A percentile compares a stretch with the other conserved stretches of the same genome.
These are phyloP conservation scores for Picathartes gymnocephalus DNA, from an alignment of 2,113 vertebrate genomes.

Conservation along the genomic window DNA sequence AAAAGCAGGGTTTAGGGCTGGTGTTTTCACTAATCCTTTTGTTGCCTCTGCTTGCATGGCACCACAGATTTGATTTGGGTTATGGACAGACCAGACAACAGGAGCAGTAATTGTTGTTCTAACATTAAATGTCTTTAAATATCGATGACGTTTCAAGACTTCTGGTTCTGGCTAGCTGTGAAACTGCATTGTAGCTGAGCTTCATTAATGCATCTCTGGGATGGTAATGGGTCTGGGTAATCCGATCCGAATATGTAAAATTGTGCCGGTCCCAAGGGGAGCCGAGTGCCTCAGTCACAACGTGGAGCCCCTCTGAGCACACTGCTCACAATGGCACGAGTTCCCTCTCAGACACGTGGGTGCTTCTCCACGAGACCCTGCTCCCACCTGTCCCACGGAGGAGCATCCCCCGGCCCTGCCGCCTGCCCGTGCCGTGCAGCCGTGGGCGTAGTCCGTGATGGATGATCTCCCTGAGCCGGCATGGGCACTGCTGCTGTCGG, in stretches of 20 bases:
- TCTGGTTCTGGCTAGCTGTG: background rate
- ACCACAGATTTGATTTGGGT: background rate
- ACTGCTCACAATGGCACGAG: accelerated
- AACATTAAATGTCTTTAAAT: background rate
- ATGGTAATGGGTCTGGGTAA: background rate
- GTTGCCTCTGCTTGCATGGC: background rate
- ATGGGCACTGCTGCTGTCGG: background rate
- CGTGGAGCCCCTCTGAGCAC: background rate
- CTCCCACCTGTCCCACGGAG: background rate
- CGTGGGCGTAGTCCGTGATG: background rate
- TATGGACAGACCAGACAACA: accelerated
- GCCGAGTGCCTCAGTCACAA: accelerated
- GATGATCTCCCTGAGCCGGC: background rate
- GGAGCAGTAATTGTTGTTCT: background rate
- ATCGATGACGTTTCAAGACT: accelerated
- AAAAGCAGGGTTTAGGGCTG: background rate
- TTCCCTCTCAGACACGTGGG: background rate
- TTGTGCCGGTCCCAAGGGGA: background rate
- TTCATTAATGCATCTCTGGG: background rate
- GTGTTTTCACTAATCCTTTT: background rate
- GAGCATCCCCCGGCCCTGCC: background rate
- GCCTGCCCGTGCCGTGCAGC: accelerated
- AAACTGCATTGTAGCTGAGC: background rate
- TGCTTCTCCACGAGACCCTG: accelerated
- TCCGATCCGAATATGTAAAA: accelerated